Conservation (phyloP, 2,888 invertebrate genomes). For the Dione vanillae region DNA sequence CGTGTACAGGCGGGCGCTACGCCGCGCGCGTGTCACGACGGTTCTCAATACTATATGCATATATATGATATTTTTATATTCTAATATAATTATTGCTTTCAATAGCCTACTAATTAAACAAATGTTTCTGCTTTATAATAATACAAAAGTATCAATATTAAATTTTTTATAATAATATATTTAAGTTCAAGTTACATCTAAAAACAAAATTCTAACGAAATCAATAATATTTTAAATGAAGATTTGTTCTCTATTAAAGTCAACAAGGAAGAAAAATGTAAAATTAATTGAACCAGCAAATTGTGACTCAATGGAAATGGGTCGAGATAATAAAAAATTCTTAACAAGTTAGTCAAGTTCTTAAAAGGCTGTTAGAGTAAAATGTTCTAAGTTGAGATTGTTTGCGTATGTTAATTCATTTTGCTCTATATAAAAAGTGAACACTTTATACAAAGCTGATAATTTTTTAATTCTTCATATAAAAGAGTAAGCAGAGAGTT, state of each 20-base stretch:
- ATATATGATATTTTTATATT: too few relatives aligned
- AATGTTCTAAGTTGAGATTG: background rate
- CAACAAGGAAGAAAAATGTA: background rate
- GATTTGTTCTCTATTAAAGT: background rate
- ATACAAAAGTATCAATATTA: too few relatives aligned
- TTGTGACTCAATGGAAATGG: conserved; percentile 1
- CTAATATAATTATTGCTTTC: too few relatives aligned
- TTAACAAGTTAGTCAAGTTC: conserved; percentile 10
- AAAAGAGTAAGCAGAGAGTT: too few relatives aligned
- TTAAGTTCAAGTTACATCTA: background rate
- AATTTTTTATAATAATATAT: too few relatives aligned
- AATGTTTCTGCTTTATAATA: too few relatives aligned
- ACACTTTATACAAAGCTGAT: too few relatives aligned
- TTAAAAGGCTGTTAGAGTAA: background rate
- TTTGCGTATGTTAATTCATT: background rate
- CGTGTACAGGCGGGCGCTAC: too few relatives aligned
- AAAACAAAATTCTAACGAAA: background rate
- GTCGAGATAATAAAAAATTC: background rate
- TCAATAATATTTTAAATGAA: background rate
- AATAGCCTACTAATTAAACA: too few relatives aligned
- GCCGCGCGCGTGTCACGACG: too few relatives aligned
- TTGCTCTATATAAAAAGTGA: background rate
- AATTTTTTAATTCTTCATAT: too few relatives aligned
- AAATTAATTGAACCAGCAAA: conserved; percentile 7
- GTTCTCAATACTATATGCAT: too few relatives aligned